Percentiles rank a stretch among this genome's conserved stretches.
These are phyloP conservation scores for Parthenolecanium corni DNA, from an alignment of 2,888 invertebrate genomes.

Conservation along the genomic window DNA sequence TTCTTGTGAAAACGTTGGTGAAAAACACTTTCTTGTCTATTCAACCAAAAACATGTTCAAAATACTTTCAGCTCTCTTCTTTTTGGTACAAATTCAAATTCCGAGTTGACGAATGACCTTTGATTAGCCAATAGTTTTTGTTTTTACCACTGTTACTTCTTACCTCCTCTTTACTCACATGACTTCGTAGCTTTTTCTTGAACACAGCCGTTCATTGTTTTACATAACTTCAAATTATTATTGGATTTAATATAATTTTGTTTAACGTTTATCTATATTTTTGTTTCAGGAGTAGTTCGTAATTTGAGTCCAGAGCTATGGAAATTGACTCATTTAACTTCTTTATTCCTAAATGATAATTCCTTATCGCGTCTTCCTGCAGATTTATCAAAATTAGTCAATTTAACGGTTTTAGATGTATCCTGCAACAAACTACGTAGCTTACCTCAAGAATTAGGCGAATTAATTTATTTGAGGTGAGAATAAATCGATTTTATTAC, in stretches of 20 bases:
- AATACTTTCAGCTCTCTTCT: no score
- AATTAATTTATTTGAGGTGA: conserved; percentile 84
- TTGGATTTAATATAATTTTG: background rate
- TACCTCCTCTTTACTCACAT: no score
- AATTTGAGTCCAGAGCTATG: conserved; percentile 87
- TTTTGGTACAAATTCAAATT: no score
- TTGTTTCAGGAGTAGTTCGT: conserved; percentile 72
- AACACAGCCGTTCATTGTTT: no score
- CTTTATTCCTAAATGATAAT: conserved; percentile 92
- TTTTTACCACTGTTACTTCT: no score
- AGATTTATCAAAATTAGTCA: conserved; percentile 73
- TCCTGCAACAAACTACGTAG: conserved; percentile 89
- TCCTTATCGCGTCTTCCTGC: conserved; percentile 79
- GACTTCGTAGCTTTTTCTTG: no score
- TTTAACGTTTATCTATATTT: background rate
- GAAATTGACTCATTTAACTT: conserved; percentile 82
- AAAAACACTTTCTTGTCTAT: no score
- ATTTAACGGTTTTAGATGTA: conserved; percentile 79
- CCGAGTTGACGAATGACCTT: no score
- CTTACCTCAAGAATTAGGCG: conserved; percentile 91
- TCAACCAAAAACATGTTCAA: no score
- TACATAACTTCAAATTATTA: background rate
- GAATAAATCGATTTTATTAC: background rate
- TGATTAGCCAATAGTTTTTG: no score
- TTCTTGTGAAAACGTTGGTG: no score